Evolutionary conservation across 2,113 vertebrate genomes (phyloP).

Genomic region (Reinhardtius hippoglossoides): DNA sequence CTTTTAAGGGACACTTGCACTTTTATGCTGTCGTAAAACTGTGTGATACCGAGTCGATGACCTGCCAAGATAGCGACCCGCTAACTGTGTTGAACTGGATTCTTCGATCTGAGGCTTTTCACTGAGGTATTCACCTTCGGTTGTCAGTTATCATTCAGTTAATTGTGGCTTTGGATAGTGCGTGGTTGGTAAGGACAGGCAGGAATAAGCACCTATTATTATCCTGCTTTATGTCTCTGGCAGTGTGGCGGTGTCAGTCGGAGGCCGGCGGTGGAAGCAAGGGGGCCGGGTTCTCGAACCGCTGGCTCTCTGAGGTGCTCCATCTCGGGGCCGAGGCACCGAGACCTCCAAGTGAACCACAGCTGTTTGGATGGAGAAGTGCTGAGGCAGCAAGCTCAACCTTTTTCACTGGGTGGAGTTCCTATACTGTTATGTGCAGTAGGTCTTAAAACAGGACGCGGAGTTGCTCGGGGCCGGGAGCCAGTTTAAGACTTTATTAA

Average conservation of each 20-base stretch:
- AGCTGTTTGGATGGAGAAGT: slow-evolving; percentile 68
- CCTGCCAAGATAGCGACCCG: slow-evolving; percentile 45
- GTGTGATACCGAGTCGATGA: slow-evolving; percentile 29
- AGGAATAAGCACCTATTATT: slow-evolving; percentile 70
- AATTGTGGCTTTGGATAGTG: slow-evolving; percentile 54
- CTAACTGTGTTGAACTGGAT: slow-evolving; percentile 41
- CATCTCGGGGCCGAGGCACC: slow-evolving; percentile 66
- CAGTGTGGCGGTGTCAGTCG: slow-evolving; percentile 62
- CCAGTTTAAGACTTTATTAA: slow-evolving; percentile 49
- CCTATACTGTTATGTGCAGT: slow-evolving; percentile 25
- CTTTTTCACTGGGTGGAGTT: slow-evolving; percentile 62
- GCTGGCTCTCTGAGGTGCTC: slow-evolving; percentile 69
- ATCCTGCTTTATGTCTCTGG: slow-evolving; percentile 68
- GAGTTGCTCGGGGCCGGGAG: slow-evolving; percentile 26
- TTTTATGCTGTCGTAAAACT: slow-evolving; percentile 21
- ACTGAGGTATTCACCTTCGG: slow-evolving; percentile 50
- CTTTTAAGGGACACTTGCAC: slow-evolving; percentile 29
- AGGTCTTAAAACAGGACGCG: slow-evolving; percentile 53
- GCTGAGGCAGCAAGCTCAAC: slow-evolving; percentile 69
- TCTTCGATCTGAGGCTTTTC: slow-evolving; percentile 22
- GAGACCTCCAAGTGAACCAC: slow-evolving; percentile 75
- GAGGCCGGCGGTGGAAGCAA: slow-evolving; percentile 57
- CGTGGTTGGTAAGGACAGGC: slow-evolving; percentile 23
- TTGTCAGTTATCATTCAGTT: slow-evolving; percentile 61
- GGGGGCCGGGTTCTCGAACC: slow-evolving; percentile 53